Percentiles rank a stretch among this genome's conserved stretches.
These are phyloP conservation scores for Amazona guildingii DNA, from an alignment of 2,113 vertebrate species.

Conservation along the genomic window DNA sequence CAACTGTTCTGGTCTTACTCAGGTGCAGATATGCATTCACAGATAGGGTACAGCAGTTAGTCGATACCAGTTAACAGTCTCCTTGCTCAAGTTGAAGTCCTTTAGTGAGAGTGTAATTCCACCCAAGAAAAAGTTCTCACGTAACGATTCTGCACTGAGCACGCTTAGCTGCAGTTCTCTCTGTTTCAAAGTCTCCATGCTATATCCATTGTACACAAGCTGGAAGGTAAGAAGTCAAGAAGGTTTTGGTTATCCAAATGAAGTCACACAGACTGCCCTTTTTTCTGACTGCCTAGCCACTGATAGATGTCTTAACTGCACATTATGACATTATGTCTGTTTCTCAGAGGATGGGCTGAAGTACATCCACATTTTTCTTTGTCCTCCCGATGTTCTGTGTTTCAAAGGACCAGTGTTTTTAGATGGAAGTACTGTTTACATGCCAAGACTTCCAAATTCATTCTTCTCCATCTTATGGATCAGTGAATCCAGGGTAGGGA, in stretches of 20 bases:
- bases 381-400: not conserved
- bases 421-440: not conserved
- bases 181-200: constrained; percentile 89
- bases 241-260: not conserved
- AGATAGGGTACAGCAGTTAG: constrained; percentile 87
- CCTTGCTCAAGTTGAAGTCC: constrained; percentile 95
- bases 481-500: not conserved
- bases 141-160: constrained; percentile 93
- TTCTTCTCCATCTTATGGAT: not conserved
- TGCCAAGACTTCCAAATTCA: not conserved
- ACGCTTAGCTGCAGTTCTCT: constrained; percentile 94
- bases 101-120: constrained; percentile 91
- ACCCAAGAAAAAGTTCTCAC: constrained; percentile 96
- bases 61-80: constrained; percentile 96
- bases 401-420: not conserved
- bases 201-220: constrained; percentile 95
- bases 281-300: not conserved
- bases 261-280: not conserved
- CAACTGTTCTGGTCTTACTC: not conserved
- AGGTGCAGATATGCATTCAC: constrained; percentile 61
- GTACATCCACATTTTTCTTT: not conserved
- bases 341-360: not conserved
- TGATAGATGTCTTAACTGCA: not conserved
- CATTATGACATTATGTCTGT: not conserved
- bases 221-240: constrained; percentile 50